Base-by-base conservation (phyloP, 2,797 vertebrate genomes). In the Choloepus didactylus region DNA sequence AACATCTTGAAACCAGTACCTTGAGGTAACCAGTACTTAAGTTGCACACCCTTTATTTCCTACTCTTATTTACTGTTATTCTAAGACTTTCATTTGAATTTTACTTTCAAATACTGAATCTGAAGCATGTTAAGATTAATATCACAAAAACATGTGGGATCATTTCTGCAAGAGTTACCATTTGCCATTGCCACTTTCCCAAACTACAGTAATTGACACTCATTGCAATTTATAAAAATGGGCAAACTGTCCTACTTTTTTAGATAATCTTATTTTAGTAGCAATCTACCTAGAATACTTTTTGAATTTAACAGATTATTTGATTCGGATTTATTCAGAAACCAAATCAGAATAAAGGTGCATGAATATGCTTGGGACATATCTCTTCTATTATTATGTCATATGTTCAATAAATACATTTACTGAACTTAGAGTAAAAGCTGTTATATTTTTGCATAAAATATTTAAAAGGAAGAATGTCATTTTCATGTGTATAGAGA, bases 261-360 rank as follows among this genome's bases (percentile, higher is more conserved):
- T 38, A 70, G n/a, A 54, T 56, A 80, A 66, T 70, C 35, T 84
- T 23, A 59, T 64, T 87, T 84, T 70, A 90, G 51, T 44, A 89
- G 44, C 21, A 79, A 73, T 41, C 15, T 87, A 19, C 11, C 80
- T 85, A 46, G 29, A 64, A 7, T 41, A 14, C 69, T 69, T 79
- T 49, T 59, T 82, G 66, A 35, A 83, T 31, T 54, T 82, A 49
- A 70, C 79, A 44, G 38, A 83, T 51, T 44, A 29, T 72, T 19
- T 44, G 84, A 76, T 59, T 69, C 60, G 27, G 15, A 82, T 62
- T 94, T 83, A 85, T 44, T 70, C 51, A 72, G 66, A 95, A 88
- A 60, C 27, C 56, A 73, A n/a, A 46, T 25, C 60, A 89, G 49
- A 73, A 94, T 82, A 51, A 93, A 85, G 9, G n/a, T 64, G 6